Evolutionary conservation across 1,140 invertebrate species (phyloP).

Genomic region (Nasonia giraulti): DNA sequence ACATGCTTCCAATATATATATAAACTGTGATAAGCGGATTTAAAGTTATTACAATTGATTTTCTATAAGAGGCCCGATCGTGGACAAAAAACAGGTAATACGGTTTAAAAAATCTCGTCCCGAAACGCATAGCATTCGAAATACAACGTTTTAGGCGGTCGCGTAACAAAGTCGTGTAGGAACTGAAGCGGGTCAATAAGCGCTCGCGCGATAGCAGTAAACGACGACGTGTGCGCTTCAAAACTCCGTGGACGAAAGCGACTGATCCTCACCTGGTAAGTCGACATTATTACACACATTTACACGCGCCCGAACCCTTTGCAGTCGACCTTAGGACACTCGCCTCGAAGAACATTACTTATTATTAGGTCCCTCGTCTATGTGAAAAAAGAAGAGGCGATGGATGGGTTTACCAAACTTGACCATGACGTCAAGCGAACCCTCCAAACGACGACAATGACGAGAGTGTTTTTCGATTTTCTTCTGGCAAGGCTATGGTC

Average conservation of each 20-base stretch:
- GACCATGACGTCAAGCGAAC: constrained; percentile 64
- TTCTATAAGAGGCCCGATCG: background rate
- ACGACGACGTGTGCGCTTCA: constrained; percentile 32
- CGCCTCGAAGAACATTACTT: background rate
- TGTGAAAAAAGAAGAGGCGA: constrained; percentile 19
- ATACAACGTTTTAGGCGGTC: background rate
- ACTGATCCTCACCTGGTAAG: constrained; percentile 17
- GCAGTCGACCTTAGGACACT: background rate
- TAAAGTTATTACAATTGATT: constrained; percentile 26
- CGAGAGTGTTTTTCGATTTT: constrained; percentile 1
- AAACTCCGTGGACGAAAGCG: constrained; percentile 38
- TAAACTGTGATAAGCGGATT: constrained; percentile 1
- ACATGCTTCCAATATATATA: background rate
- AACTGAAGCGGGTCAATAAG: constrained; percentile 33
- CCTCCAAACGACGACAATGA: constrained; percentile 54
- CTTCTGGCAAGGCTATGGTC: background rate
- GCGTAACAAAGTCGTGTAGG: constrained; percentile 34
- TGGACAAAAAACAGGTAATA: constrained; percentile 17
- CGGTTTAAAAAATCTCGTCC: constrained; percentile 26
- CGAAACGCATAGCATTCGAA: background rate
- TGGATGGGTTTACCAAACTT: constrained; percentile 58
- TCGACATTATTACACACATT: constrained; percentile 23
- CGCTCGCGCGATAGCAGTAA: constrained; percentile 32
- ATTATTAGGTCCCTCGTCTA: background rate
- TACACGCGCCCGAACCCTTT: background rate